Base-by-base conservation (phyloP, 2,888 invertebrate species). In the Lasioglossum oenotherae region DNA sequence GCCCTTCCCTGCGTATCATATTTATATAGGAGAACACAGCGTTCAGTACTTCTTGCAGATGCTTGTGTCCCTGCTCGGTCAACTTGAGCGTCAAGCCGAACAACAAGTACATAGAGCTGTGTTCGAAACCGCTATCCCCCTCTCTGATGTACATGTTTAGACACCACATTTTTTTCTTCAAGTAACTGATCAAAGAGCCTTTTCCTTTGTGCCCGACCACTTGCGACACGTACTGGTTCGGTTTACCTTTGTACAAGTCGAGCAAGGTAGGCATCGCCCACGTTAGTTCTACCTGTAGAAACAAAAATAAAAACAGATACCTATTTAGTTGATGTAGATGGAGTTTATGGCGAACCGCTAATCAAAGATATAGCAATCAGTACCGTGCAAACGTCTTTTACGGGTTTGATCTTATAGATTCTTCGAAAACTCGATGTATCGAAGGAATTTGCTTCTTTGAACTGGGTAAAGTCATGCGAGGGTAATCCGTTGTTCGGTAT, bases 121-220 rank as follows among this genome's bases (percentile, higher is more conserved):
- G 96, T 93, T 98, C 98, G 88, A 97, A 97, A 1, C 98, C 98
- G 84, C 97, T 96, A 91, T 97, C 97, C 0, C 96, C 97, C 91
- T 97, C 97, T 6, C 98, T 98, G 4, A 97, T 96, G 88, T 96
- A 96, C 74, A 98, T 96, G 12, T 96, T 97, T 10, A 98, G 94
- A 1, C 97, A 98, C 98, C 98, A 98, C 49, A 98, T 96, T 93
- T 97, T 97, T 92, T 97, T 97, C 82, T 97, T 96, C 38, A 98
- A 95, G 93, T 97, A 98, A 0, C 97, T 97, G 3, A 98, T 96
- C n/a, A 98, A 95, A 89, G 98, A 98, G 81, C 98, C 98, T 92
- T 97, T 97, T 1, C 98, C 98, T 95, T 99, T 98, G 94, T 98
- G 97, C 0, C 98, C 98, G 6, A 99, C 95, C n/a, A 99, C 94